phyloP scores from a whole-genome alignment of 2,797 vertebrate species.

The Amniataba percoides region DNA sequence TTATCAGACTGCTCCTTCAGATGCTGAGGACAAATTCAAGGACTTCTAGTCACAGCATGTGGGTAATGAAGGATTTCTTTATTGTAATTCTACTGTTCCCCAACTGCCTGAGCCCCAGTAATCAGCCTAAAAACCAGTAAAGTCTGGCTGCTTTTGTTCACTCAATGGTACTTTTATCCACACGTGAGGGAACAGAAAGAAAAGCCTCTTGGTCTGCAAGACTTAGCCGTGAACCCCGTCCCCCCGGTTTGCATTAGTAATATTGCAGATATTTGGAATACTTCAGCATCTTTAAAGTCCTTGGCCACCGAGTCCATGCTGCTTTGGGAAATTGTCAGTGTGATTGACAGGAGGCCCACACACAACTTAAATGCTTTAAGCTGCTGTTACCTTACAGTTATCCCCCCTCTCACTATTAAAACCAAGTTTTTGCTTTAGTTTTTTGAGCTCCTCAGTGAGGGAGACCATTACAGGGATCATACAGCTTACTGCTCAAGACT shows the following conservation, averaged over 20 bases:
- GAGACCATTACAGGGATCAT: conserved; percentile 11
- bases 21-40: neutral
- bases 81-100: conserved; percentile 30
- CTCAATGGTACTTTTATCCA: conserved; percentile 36
- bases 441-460: conserved; percentile 9
- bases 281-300: conserved; percentile 37
- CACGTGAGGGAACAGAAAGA: conserved; percentile 61
- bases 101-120: conserved; percentile 40
- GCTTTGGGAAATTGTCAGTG: conserved; percentile 17
- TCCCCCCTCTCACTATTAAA: conserved; percentile 35
- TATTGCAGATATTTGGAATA: conserved; percentile 56
- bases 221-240: conserved; percentile 44
- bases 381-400: conserved; percentile 17
- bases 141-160: conserved; percentile 50
- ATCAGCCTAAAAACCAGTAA: conserved; percentile 44
- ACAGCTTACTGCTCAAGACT: neutral
- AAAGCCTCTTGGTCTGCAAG: conserved; percentile 59
- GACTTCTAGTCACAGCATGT: conserved; percentile 4
- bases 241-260: conserved; percentile 36
- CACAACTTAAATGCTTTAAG: conserved; percentile 29
- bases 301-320: conserved; percentile 20
- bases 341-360: conserved; percentile 42
- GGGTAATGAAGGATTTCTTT: conserved; percentile 17
- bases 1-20: neutral
- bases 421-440: conserved; percentile 16